Conservation (phyloP, 2,888 invertebrate genomes). For the Pseudeuparius sepicola region DNA sequence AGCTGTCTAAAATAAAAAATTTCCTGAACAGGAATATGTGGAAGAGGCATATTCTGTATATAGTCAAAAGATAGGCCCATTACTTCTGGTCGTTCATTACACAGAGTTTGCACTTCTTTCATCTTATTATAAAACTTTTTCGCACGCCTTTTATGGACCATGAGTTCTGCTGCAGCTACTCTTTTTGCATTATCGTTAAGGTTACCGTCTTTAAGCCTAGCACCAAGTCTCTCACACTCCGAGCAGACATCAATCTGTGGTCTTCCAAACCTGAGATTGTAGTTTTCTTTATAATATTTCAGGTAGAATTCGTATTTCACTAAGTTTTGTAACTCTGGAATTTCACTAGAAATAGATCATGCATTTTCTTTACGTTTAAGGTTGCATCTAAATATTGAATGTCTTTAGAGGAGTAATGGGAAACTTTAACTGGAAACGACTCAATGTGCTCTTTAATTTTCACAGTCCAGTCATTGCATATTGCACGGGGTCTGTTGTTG, state of each 20-base stretch:
- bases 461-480: conserved; percentile 16
- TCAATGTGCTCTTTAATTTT: conserved; percentile 20
- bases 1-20: conserved; percentile 24
- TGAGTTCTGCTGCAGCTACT: conserved; percentile 16
- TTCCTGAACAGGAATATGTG: conserved; percentile 27
- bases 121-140: conserved; percentile 18
- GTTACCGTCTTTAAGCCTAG: conserved; percentile 10
- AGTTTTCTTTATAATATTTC: conserved; percentile 25
- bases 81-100: conserved; percentile 14
- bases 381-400: conserved; percentile 23
- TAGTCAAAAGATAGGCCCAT: conserved; percentile 25
- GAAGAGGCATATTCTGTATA: conserved; percentile 24
- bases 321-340: conserved; percentile 20
- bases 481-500: conserved; percentile 19
- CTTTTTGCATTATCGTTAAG: conserved; percentile 16
- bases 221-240: conserved; percentile 14
- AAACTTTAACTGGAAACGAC: conserved; percentile 17
- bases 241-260: conserved; percentile 17
- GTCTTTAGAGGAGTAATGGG: conserved; percentile 22
- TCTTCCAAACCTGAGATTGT: conserved; percentile 18
- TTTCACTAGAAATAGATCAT: conserved; percentile 22
- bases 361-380: conserved; percentile 24
- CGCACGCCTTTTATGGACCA: conserved; percentile 15
- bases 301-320: conserved; percentile 21
- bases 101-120: conserved; percentile 14